Conservation (phyloP, 2,797 vertebrate genomes). For the Enoplosus armatus region DNA sequence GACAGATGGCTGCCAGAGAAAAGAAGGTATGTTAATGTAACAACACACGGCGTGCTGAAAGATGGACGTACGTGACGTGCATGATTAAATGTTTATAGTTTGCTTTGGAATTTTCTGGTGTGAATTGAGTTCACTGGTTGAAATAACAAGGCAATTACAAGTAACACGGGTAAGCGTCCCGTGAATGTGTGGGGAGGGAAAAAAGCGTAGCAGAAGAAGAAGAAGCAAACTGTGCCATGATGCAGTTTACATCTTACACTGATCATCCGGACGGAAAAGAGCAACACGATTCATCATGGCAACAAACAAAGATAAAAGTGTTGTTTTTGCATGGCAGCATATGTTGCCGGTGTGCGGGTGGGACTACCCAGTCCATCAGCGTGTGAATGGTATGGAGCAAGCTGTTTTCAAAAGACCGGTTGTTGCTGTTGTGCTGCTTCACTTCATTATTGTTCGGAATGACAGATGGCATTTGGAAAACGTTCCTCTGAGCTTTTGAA, state of each 20-base stretch:
- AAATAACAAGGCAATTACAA: neutral
- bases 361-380: slow-evolving; percentile 17
- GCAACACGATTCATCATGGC: neutral
- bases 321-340: slow-evolving; percentile 8
- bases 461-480: slow-evolving; percentile 37
- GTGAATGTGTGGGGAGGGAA: neutral
- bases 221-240: neutral
- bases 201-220: neutral
- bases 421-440: slow-evolving; percentile 8
- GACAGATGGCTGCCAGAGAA: slow-evolving; percentile 97
- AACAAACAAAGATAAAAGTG: neutral
- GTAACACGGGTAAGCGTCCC: neutral
- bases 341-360: slow-evolving; percentile 8
- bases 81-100: neutral
- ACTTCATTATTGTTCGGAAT: slow-evolving; percentile 24
- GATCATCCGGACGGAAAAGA: neutral
- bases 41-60: neutral
- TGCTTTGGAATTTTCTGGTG: neutral
- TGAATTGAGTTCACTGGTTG: neutral
- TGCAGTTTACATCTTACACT: neutral
- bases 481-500: slow-evolving; percentile 27
- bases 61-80: neutral
- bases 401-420: slow-evolving; percentile 40
- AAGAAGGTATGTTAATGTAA: slow-evolving; percentile 88
- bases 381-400: slow-evolving; percentile 23